Percentiles rank a stretch among this genome's conserved stretches.
Conservation (phyloP, 2,888 invertebrate genomes). For the Saturnia pavonia region DNA sequence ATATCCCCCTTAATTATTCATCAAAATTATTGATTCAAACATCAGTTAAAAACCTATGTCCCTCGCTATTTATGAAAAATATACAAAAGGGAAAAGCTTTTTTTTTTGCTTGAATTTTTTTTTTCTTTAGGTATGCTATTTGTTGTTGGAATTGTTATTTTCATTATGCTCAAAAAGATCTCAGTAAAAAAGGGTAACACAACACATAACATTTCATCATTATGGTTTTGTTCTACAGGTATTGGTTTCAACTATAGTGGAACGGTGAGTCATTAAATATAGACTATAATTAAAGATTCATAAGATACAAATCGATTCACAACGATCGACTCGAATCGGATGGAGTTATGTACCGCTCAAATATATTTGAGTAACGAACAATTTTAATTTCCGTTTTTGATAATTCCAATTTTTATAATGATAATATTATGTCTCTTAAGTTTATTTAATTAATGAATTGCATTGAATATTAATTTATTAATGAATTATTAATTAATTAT, state of each 20-base stretch:
- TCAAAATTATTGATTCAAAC: too few relatives aligned
- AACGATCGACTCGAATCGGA: slow-evolving; percentile 22
- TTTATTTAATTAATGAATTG: slow-evolving; percentile 15
- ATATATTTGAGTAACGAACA: slow-evolving; percentile 47
- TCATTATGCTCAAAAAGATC: too few relatives aligned
- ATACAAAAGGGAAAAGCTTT: too few relatives aligned
- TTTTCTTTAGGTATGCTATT: too few relatives aligned
- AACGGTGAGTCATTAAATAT: slow-evolving; percentile 55
- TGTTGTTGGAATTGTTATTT: too few relatives aligned
- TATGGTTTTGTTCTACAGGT: slow-evolving; percentile 45
- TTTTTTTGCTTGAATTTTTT: too few relatives aligned
- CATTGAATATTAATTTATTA: too few relatives aligned
- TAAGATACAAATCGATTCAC: slow-evolving; percentile 33
- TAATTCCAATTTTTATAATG: slow-evolving; percentile 39
- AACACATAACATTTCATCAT: not conserved
- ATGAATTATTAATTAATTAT: slow-evolving; percentile 12
- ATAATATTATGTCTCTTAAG: slow-evolving; percentile 4
- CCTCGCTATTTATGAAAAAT: too few relatives aligned
- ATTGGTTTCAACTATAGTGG: slow-evolving; percentile 46
- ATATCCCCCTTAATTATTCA: too few relatives aligned
- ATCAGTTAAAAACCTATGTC: too few relatives aligned
- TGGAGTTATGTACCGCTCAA: slow-evolving; percentile 59
- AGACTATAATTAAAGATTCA: slow-evolving; percentile 12
- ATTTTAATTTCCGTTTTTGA: slow-evolving; percentile 25
- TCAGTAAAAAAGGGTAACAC: not conserved